Percentiles rank a stretch among this genome's conserved stretches.
Evolutionary conservation across 2,888 invertebrate species (phyloP).

Genomic region (Acrobasis repandana): DNA sequence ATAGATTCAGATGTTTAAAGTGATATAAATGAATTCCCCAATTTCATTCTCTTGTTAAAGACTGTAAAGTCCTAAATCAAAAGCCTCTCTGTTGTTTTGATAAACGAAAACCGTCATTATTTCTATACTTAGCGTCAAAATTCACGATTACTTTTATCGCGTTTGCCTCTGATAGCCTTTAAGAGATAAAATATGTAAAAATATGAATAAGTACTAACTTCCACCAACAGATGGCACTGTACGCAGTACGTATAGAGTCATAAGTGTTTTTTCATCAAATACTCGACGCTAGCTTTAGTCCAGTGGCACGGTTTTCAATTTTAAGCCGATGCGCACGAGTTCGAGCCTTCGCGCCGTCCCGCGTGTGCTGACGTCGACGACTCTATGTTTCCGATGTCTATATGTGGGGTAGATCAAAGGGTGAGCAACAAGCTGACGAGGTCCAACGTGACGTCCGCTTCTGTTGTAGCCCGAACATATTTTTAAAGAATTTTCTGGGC

Average conservation of each 20-base stretch:
- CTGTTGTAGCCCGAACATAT: conserved; percentile 75
- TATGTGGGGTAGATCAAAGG: conserved; percentile 66
- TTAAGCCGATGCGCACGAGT: conserved; percentile 26
- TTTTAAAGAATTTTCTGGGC: conserved; percentile 9
- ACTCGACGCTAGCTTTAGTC: conserved; percentile 31
- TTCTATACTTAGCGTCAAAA: too few species aligned
- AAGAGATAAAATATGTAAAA: too few species aligned
- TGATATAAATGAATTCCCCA: too few species aligned
- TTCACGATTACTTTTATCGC: too few species aligned
- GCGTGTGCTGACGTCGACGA: conserved; percentile 50
- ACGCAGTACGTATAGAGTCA: conserved; percentile 14
- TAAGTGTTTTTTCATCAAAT: conserved; percentile 25
- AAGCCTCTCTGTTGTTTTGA: too few species aligned
- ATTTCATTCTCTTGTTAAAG: too few species aligned
- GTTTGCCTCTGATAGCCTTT: not conserved
- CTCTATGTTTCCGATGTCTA: conserved; percentile 49
- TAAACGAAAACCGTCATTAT: too few species aligned
- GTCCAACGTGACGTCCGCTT: conserved; percentile 70
- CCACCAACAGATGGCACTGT: conserved; percentile 54
- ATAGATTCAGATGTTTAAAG: too few species aligned
- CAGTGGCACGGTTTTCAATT: conserved; percentile 24
- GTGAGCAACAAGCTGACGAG: conserved; percentile 77
- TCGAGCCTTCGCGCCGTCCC: conserved; percentile 49
- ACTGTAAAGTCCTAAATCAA: too few species aligned
- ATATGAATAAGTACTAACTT: conserved; percentile 22